Evolutionary conservation across 2,888 invertebrate species (phyloP).

Genomic region (Epistrophella euchroma): DNA sequence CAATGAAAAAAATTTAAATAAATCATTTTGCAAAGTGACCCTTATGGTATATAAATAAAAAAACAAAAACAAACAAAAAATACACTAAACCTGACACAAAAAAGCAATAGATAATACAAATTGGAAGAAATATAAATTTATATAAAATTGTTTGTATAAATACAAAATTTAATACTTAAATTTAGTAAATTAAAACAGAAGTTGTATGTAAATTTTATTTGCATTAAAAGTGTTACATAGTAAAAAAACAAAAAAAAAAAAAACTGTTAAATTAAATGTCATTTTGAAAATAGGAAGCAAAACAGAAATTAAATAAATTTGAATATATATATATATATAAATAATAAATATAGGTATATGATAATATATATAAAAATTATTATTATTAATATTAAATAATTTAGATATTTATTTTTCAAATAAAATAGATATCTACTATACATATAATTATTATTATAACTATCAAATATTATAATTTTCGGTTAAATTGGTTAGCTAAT

Average conservation of each 20-base stretch:
- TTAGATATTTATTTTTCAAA: constrained; percentile 59
- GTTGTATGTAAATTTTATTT: constrained; percentile 72
- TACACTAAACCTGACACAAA: constrained; percentile 70
- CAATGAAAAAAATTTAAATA: constrained; percentile 15
- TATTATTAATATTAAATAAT: constrained; percentile 33
- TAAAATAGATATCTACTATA: constrained; percentile 19
- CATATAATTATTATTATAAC: neutral
- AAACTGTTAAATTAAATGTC: constrained; percentile 69
- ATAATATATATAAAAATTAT: constrained; percentile 10
- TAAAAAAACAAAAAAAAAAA: constrained; percentile 45
- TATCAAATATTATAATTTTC: constrained; percentile 22
- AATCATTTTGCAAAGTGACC: constrained; percentile 57
- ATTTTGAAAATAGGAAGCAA: constrained; percentile 55
- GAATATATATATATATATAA: constrained; percentile 20
- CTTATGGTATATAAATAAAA: constrained; percentile 26
- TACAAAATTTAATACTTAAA: constrained; percentile 63
- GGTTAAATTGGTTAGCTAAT: constrained; percentile 9
- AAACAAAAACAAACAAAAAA: constrained; percentile 1
- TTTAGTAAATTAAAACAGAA: constrained; percentile 57
- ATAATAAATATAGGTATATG: neutral
- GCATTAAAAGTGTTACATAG: constrained; percentile 63
- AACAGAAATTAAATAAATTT: constrained; percentile 29
- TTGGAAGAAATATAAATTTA: constrained; percentile 32
- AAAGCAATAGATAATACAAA: constrained; percentile 69
- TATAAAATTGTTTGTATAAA: constrained; percentile 45